Base-by-base conservation (phyloP, 2,113 vertebrate genomes). In the Scomber japonicus region DNA sequence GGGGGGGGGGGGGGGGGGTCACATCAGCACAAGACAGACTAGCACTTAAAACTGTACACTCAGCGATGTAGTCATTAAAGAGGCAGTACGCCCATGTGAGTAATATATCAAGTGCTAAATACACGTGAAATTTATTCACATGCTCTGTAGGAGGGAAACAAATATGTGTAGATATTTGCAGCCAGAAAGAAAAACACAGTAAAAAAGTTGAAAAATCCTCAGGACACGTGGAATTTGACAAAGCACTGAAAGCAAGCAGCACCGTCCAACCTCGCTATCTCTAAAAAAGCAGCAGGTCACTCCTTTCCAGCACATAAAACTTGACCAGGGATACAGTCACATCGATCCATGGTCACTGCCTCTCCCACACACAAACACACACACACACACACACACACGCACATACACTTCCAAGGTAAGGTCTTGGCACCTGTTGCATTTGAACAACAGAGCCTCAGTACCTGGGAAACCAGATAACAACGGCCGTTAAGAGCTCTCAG, bases 391-490 rank as follows among this genome's bases (percentile, higher is more conserved):
- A 27, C 2, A 27, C 74, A 9, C 67, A 54, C 61, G 54, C 59
- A 54, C 53, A 62, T 53, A 46, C 66, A 59, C 53, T 55, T 50
- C 10, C 69, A 59, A 21, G 30, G 60, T 24, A 11, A 35, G 71
- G 83, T 70, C 87, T 87, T 86, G 85, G 92, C 88, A 92, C 87
- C 85, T 81, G 91, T 68, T 84, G 68, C 78, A 59, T 61, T 72
- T 63, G 71, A 85, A 91, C 82, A 91, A 90, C 88, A 89, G 81
- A 72, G 86, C 57, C 76, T 84, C 83, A 87, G 81, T 89, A 90
- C 83, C 93, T 87, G 80, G 89, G 89, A 89, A 92, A 93, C 90
- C 87, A 93, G 91, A 91, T 90, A 92, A 92, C 83, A 85, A 16
- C 71, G 4, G 72, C 21, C 5, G 82, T 81, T 86, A 86, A 86